Base-by-base conservation (phyloP, 2,888 invertebrate genomes). In the Linnaemya tessellans region DNA sequence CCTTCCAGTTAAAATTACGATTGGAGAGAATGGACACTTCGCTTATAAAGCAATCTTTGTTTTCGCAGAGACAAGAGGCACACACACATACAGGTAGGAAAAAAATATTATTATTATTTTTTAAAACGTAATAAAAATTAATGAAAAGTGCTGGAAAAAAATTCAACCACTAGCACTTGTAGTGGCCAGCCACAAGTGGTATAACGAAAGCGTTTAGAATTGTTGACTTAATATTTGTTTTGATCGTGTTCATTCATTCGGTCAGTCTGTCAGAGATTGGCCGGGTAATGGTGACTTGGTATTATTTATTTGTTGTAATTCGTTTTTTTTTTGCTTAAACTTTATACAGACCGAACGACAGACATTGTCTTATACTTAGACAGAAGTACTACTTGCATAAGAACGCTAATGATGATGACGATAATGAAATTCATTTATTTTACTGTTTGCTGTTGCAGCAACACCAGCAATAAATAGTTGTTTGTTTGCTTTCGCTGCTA, bases 191-290 rank as follows among this genome's bases (percentile, higher is more conserved):
- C 22, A 15, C n/a, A 62, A 51, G 62, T 30, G 68, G 35, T 15
- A 51, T 58, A 35, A 65, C 58, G 20, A 46, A 35, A 77, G 30
- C 18, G 51, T 54, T 77, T 77, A 68, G 49, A 78, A 68, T 68
- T 68, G 49, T 78, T 68, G 68, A 25, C n/a, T 78, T 78, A 68
- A 49, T 78, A 35, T 49, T 68, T 78, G 60, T 68, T 78, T 78
- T 67, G 58, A 67, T 58, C 54, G 46, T 41, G 41, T 41, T 41
- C 41, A 41, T 46, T 71, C 54, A 38, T 43, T 22, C 35, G 18
- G 46, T 46, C 41, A 64, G 38, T 54, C 64, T 51, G 75, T 64
- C 75, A 25, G 41, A 75, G 64, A 20, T 43, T 64, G 64, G 22
- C 25, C 65, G 30, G 38, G 64, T 56, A 65, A 65, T 30, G 68